Base-by-base conservation (phyloP, 92 coral and sea anemone species). In the Plumapathes pennacea region DNA sequence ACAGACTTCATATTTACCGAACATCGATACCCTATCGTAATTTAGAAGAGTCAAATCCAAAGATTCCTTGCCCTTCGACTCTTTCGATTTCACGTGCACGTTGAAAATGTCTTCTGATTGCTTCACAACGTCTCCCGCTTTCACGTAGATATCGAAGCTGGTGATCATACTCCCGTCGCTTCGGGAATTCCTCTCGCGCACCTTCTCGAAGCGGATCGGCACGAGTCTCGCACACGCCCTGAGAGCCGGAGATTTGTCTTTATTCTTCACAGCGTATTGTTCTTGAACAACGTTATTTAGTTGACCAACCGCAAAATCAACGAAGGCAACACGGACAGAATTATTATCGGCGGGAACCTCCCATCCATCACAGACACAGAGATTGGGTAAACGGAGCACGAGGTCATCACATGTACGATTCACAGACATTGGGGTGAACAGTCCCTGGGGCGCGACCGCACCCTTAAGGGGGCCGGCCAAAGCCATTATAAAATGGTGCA, bases 351-450 rank as follows among this genome's bases (percentile, higher is more conserved):
- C 65, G 1, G 81, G 84, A 18, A 49, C 64, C 32, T 84, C 83
- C 96, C 90, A 83, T 2, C 90, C 90, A 15, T 83, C 81, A 46
- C 96, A 88, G 2, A 88, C 85, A 59, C 96, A 88, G 28, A 77
- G 39, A 53, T 88, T 88, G 1, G 96, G 96, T 3, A 69, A 67
- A 27, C 90, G 68, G 2, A 88, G 70, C 44, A 83, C 85, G 20
- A 88, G 15, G 20, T 88, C 69, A 47, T 83, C 59, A 48, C 96
- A 88, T 18, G 96, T 83, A 26, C 85, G 69, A 15, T 78, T 55
- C 39, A 38, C 36, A 14, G 90, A 53, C 25, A 83, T 67, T 34
- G 77, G 71, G 0, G 77, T 31, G 60, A 88, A 88, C 25, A 88
- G 32, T 13, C 96, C 96, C 5, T 54, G 62, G 0, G 64, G 84